These are phyloP conservation scores for Aldrovandia affinis DNA, from an alignment of 2,797 vertebrate genomes.

Conservation along the genomic window DNA sequence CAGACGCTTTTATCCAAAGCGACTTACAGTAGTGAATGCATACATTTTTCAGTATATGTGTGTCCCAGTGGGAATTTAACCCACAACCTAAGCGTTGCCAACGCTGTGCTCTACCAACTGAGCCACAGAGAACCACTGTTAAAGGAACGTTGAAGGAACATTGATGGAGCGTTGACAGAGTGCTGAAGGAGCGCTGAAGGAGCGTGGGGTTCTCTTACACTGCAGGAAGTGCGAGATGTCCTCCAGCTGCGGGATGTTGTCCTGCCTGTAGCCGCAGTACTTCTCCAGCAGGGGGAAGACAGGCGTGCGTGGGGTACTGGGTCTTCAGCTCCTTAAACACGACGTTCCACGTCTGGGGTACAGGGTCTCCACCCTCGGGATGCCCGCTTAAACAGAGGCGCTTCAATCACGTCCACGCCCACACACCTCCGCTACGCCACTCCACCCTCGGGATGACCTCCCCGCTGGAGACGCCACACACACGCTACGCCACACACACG, in stretches of 20 bases:
- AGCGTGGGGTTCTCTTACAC: conserved; percentile 70
- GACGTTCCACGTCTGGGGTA: conserved; percentile 88
- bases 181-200: neutral
- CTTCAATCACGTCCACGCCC: too few relatives aligned
- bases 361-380: conserved; percentile 86
- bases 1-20: too few relatives aligned
- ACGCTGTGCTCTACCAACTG: too few relatives aligned
- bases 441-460: conserved; percentile 85
- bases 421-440: too few relatives aligned
- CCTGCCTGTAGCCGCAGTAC: conserved; percentile 91
- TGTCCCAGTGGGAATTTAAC: too few relatives aligned
- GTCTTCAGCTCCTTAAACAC: conserved; percentile 92
- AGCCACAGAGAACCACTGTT: neutral
- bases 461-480: conserved; percentile 71
- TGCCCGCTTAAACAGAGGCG: too few relatives aligned
- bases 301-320: conserved; percentile 92
- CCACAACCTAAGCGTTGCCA: too few relatives aligned
- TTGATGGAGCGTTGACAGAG: neutral
- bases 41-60: too few relatives aligned
- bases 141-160: neutral
- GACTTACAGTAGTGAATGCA: too few relatives aligned
- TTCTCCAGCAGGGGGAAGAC: conserved; percentile 96
- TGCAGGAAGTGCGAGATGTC: conserved; percentile 92
- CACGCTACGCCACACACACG: neutral
- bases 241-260: conserved; percentile 96